A percentile compares a stretch with the other conserved stretches of the same genome.
Evolutionary conservation across 2,797 vertebrate genomes (phyloP).

Genomic region (Anguilla anguilla): DNA sequence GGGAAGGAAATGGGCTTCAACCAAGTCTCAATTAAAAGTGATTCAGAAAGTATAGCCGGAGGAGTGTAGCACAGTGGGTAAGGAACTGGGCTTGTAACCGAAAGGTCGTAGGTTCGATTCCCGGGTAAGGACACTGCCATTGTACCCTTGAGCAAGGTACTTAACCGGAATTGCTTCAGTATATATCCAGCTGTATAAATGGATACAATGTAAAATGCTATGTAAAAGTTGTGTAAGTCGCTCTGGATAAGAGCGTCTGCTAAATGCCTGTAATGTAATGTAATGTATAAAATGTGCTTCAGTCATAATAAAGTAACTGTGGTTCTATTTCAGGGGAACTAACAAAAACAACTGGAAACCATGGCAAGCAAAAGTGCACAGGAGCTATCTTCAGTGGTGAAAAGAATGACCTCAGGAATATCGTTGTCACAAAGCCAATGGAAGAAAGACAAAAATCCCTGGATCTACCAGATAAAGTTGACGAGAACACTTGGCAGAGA

Average conservation of each 20-base stretch:
- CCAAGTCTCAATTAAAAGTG: conserved; percentile 29
- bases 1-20: conserved; percentile 35
- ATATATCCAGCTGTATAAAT: no score
- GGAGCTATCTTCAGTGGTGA: conserved; percentile 31
- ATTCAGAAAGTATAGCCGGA: conserved; percentile 34
- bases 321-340: conserved; percentile 11
- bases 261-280: no score
- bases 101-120: no score
- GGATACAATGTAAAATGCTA: no score
- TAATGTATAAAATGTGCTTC: conserved; percentile 14
- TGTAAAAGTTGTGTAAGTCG: no score
- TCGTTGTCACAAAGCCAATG: conserved; percentile 56
- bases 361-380: conserved; percentile 35
- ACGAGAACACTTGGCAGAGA: conserved; percentile 77
- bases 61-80: no score
- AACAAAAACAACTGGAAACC: conserved; percentile 36
- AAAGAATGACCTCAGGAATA: conserved; percentile 49
- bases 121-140: no score
- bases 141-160: no score
- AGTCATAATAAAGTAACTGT: background rate
- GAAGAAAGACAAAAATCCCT: conserved; percentile 60
- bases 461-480: conserved; percentile 58
- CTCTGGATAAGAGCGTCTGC: no score
- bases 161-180: no score
- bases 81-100: no score